Conservation (phyloP, 2,113 vertebrate genomes). For the Oreochromis niloticus region DNA sequence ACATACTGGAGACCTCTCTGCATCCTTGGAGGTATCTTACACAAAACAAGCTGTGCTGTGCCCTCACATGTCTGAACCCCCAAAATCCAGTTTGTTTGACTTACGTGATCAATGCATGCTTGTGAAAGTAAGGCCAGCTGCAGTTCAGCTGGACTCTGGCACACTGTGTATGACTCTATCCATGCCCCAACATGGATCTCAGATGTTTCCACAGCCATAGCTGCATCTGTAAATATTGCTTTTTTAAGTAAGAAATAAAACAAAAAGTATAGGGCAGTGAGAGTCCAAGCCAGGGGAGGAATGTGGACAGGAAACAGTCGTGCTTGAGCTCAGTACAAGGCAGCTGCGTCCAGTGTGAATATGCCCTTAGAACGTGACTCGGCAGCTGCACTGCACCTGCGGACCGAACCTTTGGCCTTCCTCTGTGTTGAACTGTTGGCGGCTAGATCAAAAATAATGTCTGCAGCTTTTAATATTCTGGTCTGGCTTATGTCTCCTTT, state of each 20-base stretch:
- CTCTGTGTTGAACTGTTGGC: background rate
- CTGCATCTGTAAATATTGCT: background rate
- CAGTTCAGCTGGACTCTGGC: background rate
- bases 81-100: background rate
- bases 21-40: background rate
- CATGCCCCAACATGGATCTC: background rate
- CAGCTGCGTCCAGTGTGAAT: background rate
- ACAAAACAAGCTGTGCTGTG: background rate
- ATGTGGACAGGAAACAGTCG: background rate
- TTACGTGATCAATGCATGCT: background rate
- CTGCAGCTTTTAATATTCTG: background rate
- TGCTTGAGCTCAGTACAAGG: background rate
- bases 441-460: conserved; percentile 29
- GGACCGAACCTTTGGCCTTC: conserved; percentile 22
- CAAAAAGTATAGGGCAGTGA: background rate
- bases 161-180: background rate
- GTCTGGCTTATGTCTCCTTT: background rate
- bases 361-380: background rate
- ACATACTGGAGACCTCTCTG: background rate
- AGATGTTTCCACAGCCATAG: background rate
- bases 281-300: background rate
- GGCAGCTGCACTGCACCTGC: conserved; percentile 52
- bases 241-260: background rate
- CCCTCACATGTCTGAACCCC: background rate
- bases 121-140: background rate